A percentile compares a stretch with the other conserved stretches of the same genome.
Conservation (phyloP, 2,888 invertebrate species). For the Pegoplata infirma region DNA sequence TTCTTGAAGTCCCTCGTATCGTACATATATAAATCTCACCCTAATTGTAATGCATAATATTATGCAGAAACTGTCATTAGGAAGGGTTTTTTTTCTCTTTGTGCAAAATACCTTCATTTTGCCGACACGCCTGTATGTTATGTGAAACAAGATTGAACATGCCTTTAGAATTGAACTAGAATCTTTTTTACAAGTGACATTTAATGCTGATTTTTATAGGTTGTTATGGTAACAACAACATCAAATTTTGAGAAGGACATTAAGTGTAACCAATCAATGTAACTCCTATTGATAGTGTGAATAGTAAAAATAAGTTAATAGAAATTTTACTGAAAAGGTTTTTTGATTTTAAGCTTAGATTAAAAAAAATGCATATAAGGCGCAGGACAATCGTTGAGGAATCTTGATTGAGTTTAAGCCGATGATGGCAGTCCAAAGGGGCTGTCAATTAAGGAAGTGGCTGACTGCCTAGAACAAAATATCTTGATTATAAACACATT, state of each 20-base stretch:
- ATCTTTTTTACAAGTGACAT: constrained; percentile 39
- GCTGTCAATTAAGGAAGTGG: too few species aligned
- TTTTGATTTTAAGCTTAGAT: too few species aligned
- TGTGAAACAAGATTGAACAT: constrained; percentile 6
- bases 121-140: constrained; percentile 49
- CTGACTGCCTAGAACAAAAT: too few species aligned
- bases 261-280: neutral
- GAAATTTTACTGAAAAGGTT: too few species aligned
- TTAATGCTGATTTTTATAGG: constrained; percentile 22
- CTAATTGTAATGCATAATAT: neutral
- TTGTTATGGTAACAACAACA: constrained; percentile 1
- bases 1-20: too few species aligned
- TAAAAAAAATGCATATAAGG: too few species aligned
- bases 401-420: too few species aligned
- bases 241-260: constrained; percentile 4
- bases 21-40: neutral
- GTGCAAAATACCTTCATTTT: constrained; percentile 27
- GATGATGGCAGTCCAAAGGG: too few species aligned
- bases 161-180: constrained; percentile 19
- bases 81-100: too few species aligned
- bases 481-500: too few species aligned
- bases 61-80: constrained; percentile 46
- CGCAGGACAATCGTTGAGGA: too few species aligned
- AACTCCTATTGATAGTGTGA: neutral
- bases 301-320: neutral